Base-by-base conservation (phyloP, 2,888 invertebrate species). In the Rotaria sp. region DNA sequence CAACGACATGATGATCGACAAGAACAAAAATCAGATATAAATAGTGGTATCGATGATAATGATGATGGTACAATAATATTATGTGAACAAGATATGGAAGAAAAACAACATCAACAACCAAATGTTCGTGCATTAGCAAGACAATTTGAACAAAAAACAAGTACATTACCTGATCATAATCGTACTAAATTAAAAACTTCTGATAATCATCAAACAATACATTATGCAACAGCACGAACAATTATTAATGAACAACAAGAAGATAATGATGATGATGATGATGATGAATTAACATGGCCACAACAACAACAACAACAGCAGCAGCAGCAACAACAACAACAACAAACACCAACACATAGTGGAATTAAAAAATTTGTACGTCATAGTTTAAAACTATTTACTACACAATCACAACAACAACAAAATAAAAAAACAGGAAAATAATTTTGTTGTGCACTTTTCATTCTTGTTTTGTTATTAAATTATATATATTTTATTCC, bases 141-240 rank as follows among this genome's bases (percentile, higher is more conserved):
- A 41, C 80, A 45, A 26, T 80, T 38, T n/a, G 80, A 80, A 80
- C 80, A 80, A 13, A 45, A 80, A 45, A 80, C 80, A 26, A 41
- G 45, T 15, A 45, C 45, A 45, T 45, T 45, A 21, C 45, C 80
- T 5, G 45, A n/a, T 45, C n/a, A 80, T n/a, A 26, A 45, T 26
- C 41, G 45, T n/a, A 1, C 26, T 10, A 80, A 80, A 45, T 38
- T 24, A 26, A 24, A 21, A 80, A 41, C 45, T 2, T 21, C 80
- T 13, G 45, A 80, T n/a, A 50, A 50, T 50, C 50, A 50, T 13
- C 50, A 50, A 18, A 3, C 50, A 50, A 15, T 15, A 38, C 35
- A 21, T 8, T 35, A 21, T 67, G 15, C 67, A 1, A 35, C 35
- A 3, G 35, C 67, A 67, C 67, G 67, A 50, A 50, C 50, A 15